Evolutionary conservation across 1,140 invertebrate species (phyloP).

Genomic region (Cydia pomonella): DNA sequence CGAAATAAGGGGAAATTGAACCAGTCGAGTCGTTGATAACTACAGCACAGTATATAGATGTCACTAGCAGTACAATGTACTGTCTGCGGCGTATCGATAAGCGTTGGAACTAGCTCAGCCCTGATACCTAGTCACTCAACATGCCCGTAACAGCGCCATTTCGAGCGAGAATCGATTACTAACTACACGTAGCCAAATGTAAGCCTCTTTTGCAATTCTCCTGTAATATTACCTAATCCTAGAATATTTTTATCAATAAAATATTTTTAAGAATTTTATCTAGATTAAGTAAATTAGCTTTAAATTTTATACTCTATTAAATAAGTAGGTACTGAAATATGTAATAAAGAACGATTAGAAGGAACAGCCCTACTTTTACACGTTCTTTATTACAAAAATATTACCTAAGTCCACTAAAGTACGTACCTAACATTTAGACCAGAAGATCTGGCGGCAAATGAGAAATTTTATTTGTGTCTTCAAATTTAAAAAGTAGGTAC

Average conservation of each 20-base stretch:
- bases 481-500: slow-evolving; percentile 12
- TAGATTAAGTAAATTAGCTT: background rate
- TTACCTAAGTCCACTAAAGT: slow-evolving; percentile 21
- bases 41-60: slow-evolving; percentile 9
- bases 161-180: background rate
- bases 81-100: slow-evolving; percentile 40
- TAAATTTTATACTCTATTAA: background rate
- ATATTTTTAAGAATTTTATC: too few relatives aligned
- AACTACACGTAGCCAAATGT: background rate
- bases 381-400: slow-evolving; percentile 4
- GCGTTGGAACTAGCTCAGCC: slow-evolving; percentile 3
- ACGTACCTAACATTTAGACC: background rate
- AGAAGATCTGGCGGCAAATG: background rate
- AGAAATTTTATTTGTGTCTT: background rate
- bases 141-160: background rate
- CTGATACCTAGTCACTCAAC: slow-evolving; percentile 15
- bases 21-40: background rate
- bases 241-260: background rate
- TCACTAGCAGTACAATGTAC: slow-evolving; percentile 35
- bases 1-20: background rate
- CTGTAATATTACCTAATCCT: too few relatives aligned
- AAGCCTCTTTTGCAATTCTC: background rate
- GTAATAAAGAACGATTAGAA: too few relatives aligned
- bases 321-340: background rate
- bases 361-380: too few relatives aligned